phyloP scores from a whole-genome alignment of 2,888 invertebrate genomes.

The Acleris literana region DNA sequence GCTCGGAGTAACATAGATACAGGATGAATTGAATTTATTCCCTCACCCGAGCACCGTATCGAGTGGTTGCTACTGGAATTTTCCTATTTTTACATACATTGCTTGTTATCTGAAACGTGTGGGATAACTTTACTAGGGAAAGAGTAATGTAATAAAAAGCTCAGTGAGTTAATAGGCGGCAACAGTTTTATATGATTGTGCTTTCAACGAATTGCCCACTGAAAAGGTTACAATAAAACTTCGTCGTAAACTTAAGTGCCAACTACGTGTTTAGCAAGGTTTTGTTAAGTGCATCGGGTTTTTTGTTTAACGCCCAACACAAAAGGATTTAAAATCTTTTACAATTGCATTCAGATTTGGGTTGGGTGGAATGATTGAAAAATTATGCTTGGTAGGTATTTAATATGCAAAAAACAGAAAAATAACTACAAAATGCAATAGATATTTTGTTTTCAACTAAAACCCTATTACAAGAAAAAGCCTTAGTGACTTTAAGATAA shows the following conservation, averaged over 20 bases:
- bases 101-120: slow-evolving; percentile 25
- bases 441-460: too few relatives aligned
- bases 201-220: slow-evolving; percentile 20
- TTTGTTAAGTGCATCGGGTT: too few relatives aligned
- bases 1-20: slow-evolving; percentile 76
- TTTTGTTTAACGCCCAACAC: too few relatives aligned
- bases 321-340: too few relatives aligned
- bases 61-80: slow-evolving; percentile 53
- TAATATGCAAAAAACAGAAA: too few relatives aligned
- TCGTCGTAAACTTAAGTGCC: slow-evolving; percentile 7
- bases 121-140: neutral
- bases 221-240: slow-evolving; percentile 13
- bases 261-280: neutral
- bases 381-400: too few relatives aligned
- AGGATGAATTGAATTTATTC: slow-evolving; percentile 79
- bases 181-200: slow-evolving; percentile 18
- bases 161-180: neutral
- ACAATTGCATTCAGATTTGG: too few relatives aligned
- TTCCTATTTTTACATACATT: slow-evolving; percentile 46
- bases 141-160: slow-evolving; percentile 18
- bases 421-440: too few relatives aligned
- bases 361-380: too few relatives aligned
- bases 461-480: too few relatives aligned
- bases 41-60: slow-evolving; percentile 52
- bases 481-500: too few relatives aligned